A percentile compares a stretch with the other conserved stretches of the same genome.
Evolutionary conservation across 2,113 vertebrate species (phyloP).

Genomic region (Syngnathoides biaculeatus): DNA sequence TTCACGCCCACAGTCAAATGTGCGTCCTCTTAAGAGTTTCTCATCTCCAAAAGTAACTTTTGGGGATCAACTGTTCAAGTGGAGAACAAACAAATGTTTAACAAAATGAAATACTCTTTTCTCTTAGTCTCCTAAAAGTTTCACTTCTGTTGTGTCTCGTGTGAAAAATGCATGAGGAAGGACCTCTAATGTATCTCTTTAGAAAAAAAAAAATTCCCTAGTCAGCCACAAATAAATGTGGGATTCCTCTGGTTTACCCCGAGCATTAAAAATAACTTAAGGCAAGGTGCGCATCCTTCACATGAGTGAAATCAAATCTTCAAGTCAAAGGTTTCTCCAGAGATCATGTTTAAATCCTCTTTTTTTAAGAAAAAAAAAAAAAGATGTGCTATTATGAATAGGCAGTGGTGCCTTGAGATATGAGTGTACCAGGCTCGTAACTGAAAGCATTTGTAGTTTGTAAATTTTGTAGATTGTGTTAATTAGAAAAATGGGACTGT

Average conservation of each 20-base stretch:
- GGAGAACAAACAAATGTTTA: background rate
- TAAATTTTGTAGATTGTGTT: too few species aligned
- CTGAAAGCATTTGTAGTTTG: too few species aligned
- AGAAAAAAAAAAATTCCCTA: constrained; percentile 10
- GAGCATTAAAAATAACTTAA: constrained; percentile 29
- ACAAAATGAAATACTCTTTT: too few species aligned
- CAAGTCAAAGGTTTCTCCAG: background rate
- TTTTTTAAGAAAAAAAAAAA: too few species aligned
- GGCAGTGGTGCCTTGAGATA: too few species aligned
- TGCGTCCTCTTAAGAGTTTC: background rate
- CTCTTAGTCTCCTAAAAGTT: background rate
- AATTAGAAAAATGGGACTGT: too few species aligned
- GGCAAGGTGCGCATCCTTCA: constrained; percentile 2
- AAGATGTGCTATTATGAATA: too few species aligned
- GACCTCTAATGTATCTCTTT: constrained; percentile 3
- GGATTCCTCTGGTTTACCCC: constrained; percentile 9
- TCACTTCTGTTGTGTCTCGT: background rate
- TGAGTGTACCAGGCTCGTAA: too few species aligned
- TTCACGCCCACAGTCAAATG: background rate
- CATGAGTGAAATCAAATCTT: too few species aligned
- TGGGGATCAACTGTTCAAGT: background rate
- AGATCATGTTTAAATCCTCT: background rate
- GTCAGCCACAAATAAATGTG: constrained; percentile 18
- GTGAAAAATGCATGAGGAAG: background rate
- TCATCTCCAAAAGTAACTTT: background rate